Evolutionary conservation across 2,888 invertebrate species (phyloP), one percentile per base, ranked within the genome.

Genomic region (Uloborus plumipes): DNA sequence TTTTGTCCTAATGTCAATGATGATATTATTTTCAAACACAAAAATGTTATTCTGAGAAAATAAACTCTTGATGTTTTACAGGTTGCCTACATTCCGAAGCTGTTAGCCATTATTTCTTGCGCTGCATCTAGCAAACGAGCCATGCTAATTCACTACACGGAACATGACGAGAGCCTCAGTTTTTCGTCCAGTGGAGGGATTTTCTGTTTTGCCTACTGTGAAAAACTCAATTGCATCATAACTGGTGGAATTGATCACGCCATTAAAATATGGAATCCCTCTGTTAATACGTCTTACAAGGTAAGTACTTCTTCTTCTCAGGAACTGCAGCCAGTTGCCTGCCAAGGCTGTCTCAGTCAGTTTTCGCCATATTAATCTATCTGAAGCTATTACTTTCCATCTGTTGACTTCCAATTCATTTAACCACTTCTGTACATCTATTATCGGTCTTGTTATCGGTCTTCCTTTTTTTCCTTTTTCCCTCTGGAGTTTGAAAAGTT

Each of bases 211-310:
- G 89, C 88, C 72, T 88, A 88, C 84, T 87, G 88, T 66, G 85
- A 65, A 58, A 82, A 47, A 39, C 64, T 76, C 7, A 85, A 84
- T 26, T 78, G 75, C 15, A 61, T 85, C 15, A 66, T 61, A 4
- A 88, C 89, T 0, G 89, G 88, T 7, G 88, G 88, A 0, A 87
- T 88, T 83, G 95, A 95, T 89, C 93, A 93, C 86, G 88, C 91
- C 71, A 91, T 94, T 39, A 92, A 94, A 53, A 90, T 94, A 71
- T 96, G 95, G 95, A 94, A 94, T 89, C 92, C 94, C 0, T 94
- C 94, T 88, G 92, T 94, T n/a, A 92, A 93, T 1, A 89, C 18
- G 26, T 26, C 67, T 0, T 73, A 66, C 18, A 73, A 50, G n/a
- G 80, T 80, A 65, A 61, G 78, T 59, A 16, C 4, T 49, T 14